Base-by-base conservation (phyloP, 2,888 invertebrate genomes). In the Zaprionus lineosus region DNA sequence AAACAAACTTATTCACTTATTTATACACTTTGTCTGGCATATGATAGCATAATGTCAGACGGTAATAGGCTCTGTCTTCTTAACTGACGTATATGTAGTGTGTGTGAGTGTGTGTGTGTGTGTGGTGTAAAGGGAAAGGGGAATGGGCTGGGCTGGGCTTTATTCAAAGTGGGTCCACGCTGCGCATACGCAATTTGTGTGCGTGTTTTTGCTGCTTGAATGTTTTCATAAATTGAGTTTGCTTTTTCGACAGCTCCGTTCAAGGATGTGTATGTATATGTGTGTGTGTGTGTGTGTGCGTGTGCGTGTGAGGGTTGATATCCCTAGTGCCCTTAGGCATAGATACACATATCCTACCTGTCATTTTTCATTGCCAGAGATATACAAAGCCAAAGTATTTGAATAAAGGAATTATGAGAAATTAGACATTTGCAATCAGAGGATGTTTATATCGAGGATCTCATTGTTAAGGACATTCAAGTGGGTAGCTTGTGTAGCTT, bases 141-240 rank as follows among this genome's bases (percentile, higher is more conserved):
- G 6, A 4, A n/a, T n/a, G 18, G 11, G 11, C 6, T 6, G 9
- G 11, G 8, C 15, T n/a, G 34, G 48, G 47, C 66, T 39, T 61
- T 39, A 46, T 58, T 59, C 63, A 48, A 63, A 52, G 67, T 31
- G 57, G 69, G 59, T 37, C 57, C 69, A 75, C 73, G 69, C 66
- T 60, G 83, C 73, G 83, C 58, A 83, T 69, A 77, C 76, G 83
- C 69, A 79, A 75, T 83, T 69, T 76, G 31, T 66, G 50, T 60
- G 55, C 46, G 67, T 60, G 58, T 39, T 33, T 29, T 55, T 63
- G 52, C 46, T 57, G 56, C 60, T 51, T 61, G 75, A 74, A 58
- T 63, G 81, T 83, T 85, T 75, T 70, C 86, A 79, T 83, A 79
- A 83, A 79, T 79, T 83, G 81, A 70, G 76, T 73, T 85, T 84